Evolutionary conservation across 2,888 invertebrate species (phyloP), one percentile per base, ranked within the genome.

Genomic region (Gari tellinella): DNA sequence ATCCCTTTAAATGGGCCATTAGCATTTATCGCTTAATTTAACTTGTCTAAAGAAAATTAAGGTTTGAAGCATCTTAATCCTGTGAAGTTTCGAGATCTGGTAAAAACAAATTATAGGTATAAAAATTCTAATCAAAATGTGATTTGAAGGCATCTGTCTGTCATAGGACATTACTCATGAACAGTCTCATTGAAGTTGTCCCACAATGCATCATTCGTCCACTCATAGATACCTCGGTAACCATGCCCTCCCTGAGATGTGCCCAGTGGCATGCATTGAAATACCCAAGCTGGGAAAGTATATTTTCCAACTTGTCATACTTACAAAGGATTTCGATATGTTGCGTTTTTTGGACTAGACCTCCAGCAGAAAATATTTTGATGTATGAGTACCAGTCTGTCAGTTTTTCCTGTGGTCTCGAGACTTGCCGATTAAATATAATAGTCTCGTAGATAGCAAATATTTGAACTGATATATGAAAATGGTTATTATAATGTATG

Each of bases 261-360:
- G 15, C 58, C 43, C 69, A 57, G 23, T 49, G 65, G 69, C 75
- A 66, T 62, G 69, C 75, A 69, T 43, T 57, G 62, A 62, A 66
- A 69, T 66, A 66, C 66, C 62, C 31, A 37, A 62, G 48, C 75
- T 66, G 57, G 62, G 69, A 75, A 75, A 61, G 65, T 75, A 69
- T 62, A 56, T 75, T 73, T 76, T 72, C 62, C 31, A 65, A 62
- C 60, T 49, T 72, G 76, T 77, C 76, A 77, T 64, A 72, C 46
- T 12, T 40, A 77, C 72, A 77, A 77, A 67, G 21, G 72, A 21
- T 61, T 57, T 62, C 68, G 76, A 76, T 72, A 77, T 77, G 70
- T 76, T 76, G 64, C 63, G 70, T 67, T 70, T 72, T 74, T 61
- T 57, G 37, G 21, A 23, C 31, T 25, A 46, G 72, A 72, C 72